Evolutionary conservation across 2,797 vertebrate genomes (phyloP).

Genomic region (Adelosebastes latens): DNA sequence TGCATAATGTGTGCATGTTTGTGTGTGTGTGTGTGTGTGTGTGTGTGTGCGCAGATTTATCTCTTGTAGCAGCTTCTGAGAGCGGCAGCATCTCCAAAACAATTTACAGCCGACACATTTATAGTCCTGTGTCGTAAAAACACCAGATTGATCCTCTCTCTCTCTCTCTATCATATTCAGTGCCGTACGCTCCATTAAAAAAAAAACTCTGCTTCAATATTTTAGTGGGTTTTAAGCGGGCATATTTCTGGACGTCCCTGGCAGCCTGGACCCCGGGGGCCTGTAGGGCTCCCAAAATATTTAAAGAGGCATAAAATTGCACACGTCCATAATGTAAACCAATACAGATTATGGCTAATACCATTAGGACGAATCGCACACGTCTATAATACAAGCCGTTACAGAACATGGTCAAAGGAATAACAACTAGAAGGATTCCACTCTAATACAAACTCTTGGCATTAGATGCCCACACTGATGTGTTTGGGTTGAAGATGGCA

Average conservation of each 20-base stretch:
- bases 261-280: constrained; percentile 41
- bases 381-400: constrained; percentile 2
- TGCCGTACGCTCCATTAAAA: constrained; percentile 64
- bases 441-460: not conserved
- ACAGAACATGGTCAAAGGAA: not conserved
- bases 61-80: constrained; percentile 50
- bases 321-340: constrained; percentile 43
- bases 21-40: not conserved
- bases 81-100: constrained; percentile 70
- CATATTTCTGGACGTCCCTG: constrained; percentile 56
- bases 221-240: constrained; percentile 64
- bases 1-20: constrained; percentile 1
- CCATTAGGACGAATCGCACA: constrained; percentile 1
- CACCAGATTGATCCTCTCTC: constrained; percentile 63
- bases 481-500: not conserved
- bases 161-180: constrained; percentile 63
- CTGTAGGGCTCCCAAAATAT: constrained; percentile 61
- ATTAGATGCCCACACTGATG: not conserved
- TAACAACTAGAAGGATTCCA: not conserved
- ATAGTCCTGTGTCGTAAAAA: constrained; percentile 65
- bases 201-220: constrained; percentile 46
- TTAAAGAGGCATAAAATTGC: constrained; percentile 53
- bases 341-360: constrained; percentile 19
- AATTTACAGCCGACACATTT: constrained; percentile 72
- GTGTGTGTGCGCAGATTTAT: constrained; percentile 49